Base-by-base conservation (phyloP, 2,888 invertebrate genomes). In the Xylota segnis region DNA sequence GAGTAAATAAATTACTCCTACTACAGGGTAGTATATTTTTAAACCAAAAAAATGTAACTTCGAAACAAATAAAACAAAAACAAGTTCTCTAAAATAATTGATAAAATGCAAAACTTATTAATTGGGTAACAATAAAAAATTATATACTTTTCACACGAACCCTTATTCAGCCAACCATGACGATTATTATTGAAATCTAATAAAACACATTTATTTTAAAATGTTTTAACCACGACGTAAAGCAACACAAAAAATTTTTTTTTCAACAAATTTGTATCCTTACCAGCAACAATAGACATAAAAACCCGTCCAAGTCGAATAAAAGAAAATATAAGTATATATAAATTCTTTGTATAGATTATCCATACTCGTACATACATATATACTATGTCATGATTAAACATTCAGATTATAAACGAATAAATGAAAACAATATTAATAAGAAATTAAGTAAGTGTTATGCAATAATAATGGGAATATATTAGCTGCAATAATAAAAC, bases 21-120 rank as follows among this genome's bases (percentile, higher is more conserved):
- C 61, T 76, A 63, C 76, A 82, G 82, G 76, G 76, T 82, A 70
- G 66, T 68, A 54, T 68, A 54, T 54, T 37, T 47, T 54, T 29
- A 66, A 23, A 23, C 23, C 3, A 23, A 71, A 65, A 7, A 43
- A 52, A 27, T 9, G 59, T 16, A 27, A 34, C 32, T 43, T 50
- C 12, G 9, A 59, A 45, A 47, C 10, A 16, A 47, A 47, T 12
- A n/a, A 23, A 23, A 23, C 5, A 61, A 43, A 10, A 7, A 29
- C 45, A 29, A 32, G 54, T 65, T 76, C 23, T 29, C 37, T 40
- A 27, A 78, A 63, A 63, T 71, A 37, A 45, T 23, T 37, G 23
- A 43, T 43, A 52, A 71, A 56, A 50, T 45, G 37, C 56, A 78
- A 65, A 29, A 71, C 37, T 74, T 63, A 61, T 52, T 59, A 65